phyloP scores from a whole-genome alignment of 1,140 invertebrate genomes.

The Hylaeus anthracinus region DNA sequence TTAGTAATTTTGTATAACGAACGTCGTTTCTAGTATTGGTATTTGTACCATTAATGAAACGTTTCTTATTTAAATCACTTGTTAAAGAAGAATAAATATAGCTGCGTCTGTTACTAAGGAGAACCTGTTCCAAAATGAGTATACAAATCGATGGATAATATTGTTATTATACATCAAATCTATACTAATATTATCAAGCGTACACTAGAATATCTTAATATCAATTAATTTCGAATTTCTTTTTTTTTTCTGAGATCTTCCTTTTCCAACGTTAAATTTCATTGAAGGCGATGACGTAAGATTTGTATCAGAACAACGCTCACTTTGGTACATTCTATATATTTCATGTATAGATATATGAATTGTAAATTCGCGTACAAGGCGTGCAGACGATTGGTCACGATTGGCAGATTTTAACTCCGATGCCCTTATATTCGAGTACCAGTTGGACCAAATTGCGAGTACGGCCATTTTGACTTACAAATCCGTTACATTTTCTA shows the following conservation, averaged over 20 bases:
- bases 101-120: neutral
- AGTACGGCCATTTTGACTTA: conserved; percentile 47
- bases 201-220: too few relatives aligned
- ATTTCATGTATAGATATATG: neutral
- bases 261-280: neutral
- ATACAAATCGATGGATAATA: neutral
- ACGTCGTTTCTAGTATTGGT: too few relatives aligned
- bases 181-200: too few relatives aligned
- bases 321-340: neutral
- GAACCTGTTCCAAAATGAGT: neutral
- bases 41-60: neutral
- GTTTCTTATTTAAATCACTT: neutral
- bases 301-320: neutral
- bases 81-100: neutral
- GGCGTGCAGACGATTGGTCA: conserved; percentile 32
- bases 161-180: neutral
- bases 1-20: conserved; percentile 4
- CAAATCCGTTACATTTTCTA: conserved; percentile 58
- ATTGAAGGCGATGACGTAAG: neutral
- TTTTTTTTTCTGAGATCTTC: neutral
- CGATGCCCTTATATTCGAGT: conserved; percentile 54
- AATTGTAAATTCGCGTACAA: neutral
- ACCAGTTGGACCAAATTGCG: conserved; percentile 70
- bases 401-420: conserved; percentile 65
- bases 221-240: too few relatives aligned